A percentile compares a stretch with the other conserved stretches of the same genome.
These are phyloP conservation scores for Eurystomus glaucurus DNA, from an alignment of 2,797 vertebrate species.

Conservation along the genomic window DNA sequence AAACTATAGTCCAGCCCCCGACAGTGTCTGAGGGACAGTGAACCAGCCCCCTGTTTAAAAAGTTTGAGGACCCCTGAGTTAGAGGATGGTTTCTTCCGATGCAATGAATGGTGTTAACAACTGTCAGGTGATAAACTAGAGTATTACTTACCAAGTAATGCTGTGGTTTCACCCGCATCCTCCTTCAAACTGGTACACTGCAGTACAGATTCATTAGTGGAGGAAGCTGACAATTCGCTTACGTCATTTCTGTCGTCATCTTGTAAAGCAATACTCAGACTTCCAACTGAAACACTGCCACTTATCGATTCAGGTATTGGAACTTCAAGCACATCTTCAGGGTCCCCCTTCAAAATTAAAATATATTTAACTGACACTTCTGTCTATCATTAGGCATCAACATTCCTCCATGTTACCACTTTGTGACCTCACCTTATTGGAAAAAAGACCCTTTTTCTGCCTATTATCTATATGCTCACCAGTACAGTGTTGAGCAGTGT, in stretches of 20 bases:
- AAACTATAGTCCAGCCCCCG: too few species aligned
- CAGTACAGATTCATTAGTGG: slow-evolving; percentile 63
- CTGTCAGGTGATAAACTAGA: neutral
- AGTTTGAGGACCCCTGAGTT: too few species aligned
- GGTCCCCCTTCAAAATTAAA: slow-evolving; percentile 77
- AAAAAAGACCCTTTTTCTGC: neutral
- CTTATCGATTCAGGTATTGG: slow-evolving; percentile 76
- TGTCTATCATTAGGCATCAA: neutral
- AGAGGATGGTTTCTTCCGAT: neutral
- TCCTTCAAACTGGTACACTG: slow-evolving; percentile 79
- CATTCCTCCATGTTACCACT: neutral
- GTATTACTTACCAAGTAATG: slow-evolving; percentile 80
- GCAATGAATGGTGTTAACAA: neutral
- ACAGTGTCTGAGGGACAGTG: too few species aligned
- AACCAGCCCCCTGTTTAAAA: too few species aligned
- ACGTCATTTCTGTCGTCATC: slow-evolving; percentile 77
- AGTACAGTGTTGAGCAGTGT: neutral
- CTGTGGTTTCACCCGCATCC: slow-evolving; percentile 78
- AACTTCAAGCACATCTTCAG: slow-evolving; percentile 80
- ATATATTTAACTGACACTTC: neutral
- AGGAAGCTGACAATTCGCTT: slow-evolving; percentile 70
- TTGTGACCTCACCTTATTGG: neutral
- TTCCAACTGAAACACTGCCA: slow-evolving; percentile 71
- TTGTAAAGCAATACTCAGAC: slow-evolving; percentile 72
- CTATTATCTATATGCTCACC: accelerated